Conservation (phyloP, 2,113 vertebrate species). For the Pollimyrus isidori region DNA sequence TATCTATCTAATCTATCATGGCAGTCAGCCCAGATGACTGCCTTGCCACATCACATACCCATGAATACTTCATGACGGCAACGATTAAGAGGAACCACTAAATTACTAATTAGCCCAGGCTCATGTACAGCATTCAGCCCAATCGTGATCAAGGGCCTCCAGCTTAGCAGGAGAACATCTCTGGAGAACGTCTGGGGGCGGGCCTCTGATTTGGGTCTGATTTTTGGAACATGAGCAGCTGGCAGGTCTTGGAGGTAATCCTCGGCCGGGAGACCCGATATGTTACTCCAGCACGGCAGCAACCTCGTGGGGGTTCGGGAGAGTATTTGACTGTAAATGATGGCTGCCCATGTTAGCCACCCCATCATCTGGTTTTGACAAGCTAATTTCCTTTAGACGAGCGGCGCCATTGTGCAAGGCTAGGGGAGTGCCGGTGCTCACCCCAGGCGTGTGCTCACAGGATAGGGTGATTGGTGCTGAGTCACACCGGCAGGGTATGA, state of each 20-base stretch:
- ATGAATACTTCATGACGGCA: conserved; percentile 47
- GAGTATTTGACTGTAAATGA: background rate
- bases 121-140: background rate
- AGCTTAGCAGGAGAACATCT: background rate
- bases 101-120: conserved; percentile 51
- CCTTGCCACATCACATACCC: background rate
- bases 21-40: background rate
- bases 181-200: background rate
- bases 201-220: too few relatives aligned
- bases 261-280: background rate
- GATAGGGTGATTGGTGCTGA: conserved; percentile 38
- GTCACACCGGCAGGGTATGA: conserved; percentile 49
- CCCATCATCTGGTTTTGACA: background rate
- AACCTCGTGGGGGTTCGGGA: background rate
- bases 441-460: conserved; percentile 8
- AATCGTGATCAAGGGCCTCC: background rate
- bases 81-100: conserved; percentile 37
- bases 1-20: background rate
- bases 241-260: background rate
- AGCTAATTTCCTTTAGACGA: background rate
- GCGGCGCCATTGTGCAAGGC: background rate
- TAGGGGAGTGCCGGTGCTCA: background rate
- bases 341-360: background rate
- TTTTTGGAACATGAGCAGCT: background rate
- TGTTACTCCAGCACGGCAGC: background rate